Evolutionary conservation across 2,797 vertebrate species (phyloP).

Genomic region (Calcarius lapponicus): DNA sequence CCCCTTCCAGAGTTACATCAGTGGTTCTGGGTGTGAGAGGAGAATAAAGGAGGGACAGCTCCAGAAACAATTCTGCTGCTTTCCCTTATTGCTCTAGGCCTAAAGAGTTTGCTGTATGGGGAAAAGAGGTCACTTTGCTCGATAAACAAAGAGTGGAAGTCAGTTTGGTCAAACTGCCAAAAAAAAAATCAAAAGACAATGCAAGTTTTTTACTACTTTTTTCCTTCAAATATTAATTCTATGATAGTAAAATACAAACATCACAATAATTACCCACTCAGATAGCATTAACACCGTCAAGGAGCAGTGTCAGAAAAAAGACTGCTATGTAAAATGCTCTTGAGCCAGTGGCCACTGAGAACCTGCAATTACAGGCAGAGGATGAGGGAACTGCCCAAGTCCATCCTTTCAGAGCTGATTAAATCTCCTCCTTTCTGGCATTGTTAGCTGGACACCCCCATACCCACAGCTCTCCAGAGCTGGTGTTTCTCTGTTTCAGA

Average conservation of each 20-base stretch:
- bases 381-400: not conserved
- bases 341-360: not conserved
- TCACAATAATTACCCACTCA: not conserved
- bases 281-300: not conserved
- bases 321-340: not conserved
- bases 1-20: not conserved
- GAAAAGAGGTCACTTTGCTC: not conserved
- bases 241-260: not conserved
- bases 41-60: not conserved
- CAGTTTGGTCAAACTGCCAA: not conserved
- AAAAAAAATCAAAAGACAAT: too few relatives aligned
- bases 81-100: not conserved
- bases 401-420: not conserved
- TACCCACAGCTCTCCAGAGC: not conserved
- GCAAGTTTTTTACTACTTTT: not conserved
- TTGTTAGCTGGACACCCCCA: not conserved
- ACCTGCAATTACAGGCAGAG: not conserved
- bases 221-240: not conserved
- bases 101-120: not conserved
- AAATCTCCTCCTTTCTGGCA: not conserved
- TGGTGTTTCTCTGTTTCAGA: not conserved
- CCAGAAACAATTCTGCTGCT: not conserved
- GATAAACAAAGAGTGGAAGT: not conserved
- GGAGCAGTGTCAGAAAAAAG: not conserved
- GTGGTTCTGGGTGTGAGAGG: not conserved